These are phyloP conservation scores for Nerophis lumbriciformis DNA, from an alignment of 2,113 vertebrate species.

Conservation along the genomic window DNA sequence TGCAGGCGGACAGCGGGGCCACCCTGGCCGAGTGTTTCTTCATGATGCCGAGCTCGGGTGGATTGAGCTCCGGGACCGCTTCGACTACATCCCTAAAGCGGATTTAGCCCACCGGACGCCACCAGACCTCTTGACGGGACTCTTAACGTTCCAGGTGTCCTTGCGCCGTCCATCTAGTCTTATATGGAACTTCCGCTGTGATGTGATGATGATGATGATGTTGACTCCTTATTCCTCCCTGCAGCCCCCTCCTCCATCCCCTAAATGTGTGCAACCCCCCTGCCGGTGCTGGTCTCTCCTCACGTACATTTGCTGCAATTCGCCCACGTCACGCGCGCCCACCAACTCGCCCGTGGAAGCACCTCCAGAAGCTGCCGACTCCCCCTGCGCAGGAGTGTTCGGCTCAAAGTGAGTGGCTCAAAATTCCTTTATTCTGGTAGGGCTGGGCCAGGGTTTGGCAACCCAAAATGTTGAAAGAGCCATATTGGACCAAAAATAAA, in stretches of 20 bases:
- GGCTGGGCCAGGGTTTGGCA: too few relatives aligned
- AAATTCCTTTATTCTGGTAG: neutral
- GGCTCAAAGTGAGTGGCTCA: too few relatives aligned
- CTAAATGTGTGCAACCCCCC: constrained; percentile 48
- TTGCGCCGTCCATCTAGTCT: constrained; percentile 38
- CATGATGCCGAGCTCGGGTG: constrained; percentile 82
- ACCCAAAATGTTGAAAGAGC: too few relatives aligned
- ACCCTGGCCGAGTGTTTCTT: constrained; percentile 96
- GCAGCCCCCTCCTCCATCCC: constrained; percentile 41
- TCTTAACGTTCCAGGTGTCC: constrained; percentile 34
- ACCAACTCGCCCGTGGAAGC: neutral
- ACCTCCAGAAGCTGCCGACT: constrained; percentile 11
- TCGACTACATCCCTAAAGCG: constrained; percentile 85
- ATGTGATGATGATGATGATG: neutral
- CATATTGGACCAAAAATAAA: too few relatives aligned
- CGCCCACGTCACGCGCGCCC: constrained; percentile 51
- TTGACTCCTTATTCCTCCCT: neutral
- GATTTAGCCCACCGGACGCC: constrained; percentile 57
- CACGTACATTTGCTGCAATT: constrained; percentile 69
- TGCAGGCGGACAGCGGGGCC: constrained; percentile 92
- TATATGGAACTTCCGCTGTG: constrained; percentile 15
- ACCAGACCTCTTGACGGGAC: constrained; percentile 57
- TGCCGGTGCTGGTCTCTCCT: constrained; percentile 49
- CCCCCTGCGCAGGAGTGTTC: neutral
- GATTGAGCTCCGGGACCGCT: constrained; percentile 71